These are phyloP conservation scores for Bedellia somnulentella DNA, from an alignment of 2,888 invertebrate genomes.

Conservation along the genomic window DNA sequence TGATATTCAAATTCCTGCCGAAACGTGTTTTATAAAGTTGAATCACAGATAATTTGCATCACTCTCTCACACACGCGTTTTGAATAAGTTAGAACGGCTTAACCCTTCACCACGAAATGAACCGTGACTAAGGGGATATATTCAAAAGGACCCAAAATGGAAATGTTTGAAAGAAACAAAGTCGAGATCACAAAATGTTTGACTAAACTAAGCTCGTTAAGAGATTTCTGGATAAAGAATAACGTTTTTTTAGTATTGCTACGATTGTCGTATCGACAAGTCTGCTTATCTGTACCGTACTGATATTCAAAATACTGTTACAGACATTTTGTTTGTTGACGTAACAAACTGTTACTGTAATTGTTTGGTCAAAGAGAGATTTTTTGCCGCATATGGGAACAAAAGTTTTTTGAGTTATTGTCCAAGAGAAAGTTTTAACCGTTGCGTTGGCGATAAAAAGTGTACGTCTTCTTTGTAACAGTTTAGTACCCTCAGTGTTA, in stretches of 20 bases:
- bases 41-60: slow-evolving; percentile 20
- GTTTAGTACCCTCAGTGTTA: no score
- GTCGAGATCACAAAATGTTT: slow-evolving; percentile 56
- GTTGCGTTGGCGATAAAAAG: no score
- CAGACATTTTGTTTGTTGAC: slow-evolving; percentile 14
- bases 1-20: slow-evolving; percentile 59
- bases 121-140: slow-evolving; percentile 30
- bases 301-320: slow-evolving; percentile 19
- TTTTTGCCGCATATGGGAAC: slow-evolving; percentile 22
- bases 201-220: slow-evolving; percentile 61
- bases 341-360: slow-evolving; percentile 25
- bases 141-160: slow-evolving; percentile 46
- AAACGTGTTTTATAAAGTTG: slow-evolving; percentile 42
- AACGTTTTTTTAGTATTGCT: slow-evolving; percentile 57
- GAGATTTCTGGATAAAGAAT: slow-evolving; percentile 58
- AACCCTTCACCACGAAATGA: slow-evolving; percentile 30
- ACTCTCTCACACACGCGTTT: slow-evolving; percentile 50
- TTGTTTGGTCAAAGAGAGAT: slow-evolving; percentile 28
- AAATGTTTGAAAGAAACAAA: slow-evolving; percentile 48
- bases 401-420: slow-evolving; percentile 43
- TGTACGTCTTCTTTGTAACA: no score
- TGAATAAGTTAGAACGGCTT: slow-evolving; percentile 25
- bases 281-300: slow-evolving; percentile 41
- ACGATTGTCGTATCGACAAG: slow-evolving; percentile 53
- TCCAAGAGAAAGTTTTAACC: slow-evolving; percentile 43